Conservation (phyloP, 2,797 vertebrate genomes). For the Eulemur albifrons region DNA sequence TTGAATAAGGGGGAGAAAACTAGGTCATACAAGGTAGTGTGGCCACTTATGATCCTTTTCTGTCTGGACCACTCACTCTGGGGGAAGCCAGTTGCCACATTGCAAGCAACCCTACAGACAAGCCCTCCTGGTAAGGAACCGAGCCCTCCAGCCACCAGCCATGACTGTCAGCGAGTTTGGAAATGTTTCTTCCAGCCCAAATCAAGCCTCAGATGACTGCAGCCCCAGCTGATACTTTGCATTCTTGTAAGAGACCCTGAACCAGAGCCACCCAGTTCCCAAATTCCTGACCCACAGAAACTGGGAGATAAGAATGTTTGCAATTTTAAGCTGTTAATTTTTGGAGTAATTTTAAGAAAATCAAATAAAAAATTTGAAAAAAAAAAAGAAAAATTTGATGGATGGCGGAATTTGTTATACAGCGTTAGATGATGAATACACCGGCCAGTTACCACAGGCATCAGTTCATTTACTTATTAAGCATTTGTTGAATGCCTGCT, state of each 20-base stretch:
- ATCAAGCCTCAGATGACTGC: not conserved
- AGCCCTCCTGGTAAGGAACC: not conserved
- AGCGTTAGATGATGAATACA: not conserved
- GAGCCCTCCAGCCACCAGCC: not conserved
- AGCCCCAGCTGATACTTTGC: not conserved
- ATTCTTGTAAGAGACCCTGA: not conserved
- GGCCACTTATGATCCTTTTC: not conserved
- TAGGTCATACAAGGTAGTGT: not conserved
- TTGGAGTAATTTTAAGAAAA: not conserved
- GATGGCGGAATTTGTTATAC: not conserved
- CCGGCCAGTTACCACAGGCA: not conserved
- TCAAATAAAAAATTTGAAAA: not conserved
- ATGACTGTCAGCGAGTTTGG: not conserved
- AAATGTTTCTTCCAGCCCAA: not conserved
- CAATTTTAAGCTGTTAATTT: not conserved
- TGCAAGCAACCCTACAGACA: not conserved
- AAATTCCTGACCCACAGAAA: not conserved
- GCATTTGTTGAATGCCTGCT: not conserved
- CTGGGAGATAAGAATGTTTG: not conserved
- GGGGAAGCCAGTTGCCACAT: not conserved
- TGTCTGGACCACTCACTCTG: not conserved
- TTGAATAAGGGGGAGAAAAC: not conserved
- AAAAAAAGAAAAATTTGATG: not conserved
- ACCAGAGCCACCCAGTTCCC: not conserved
- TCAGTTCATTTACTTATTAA: not conserved